Percentiles rank a stretch among this genome's conserved stretches.
Evolutionary conservation across 2,888 invertebrate species (phyloP).

Genomic region (Pheosia tremula): DNA sequence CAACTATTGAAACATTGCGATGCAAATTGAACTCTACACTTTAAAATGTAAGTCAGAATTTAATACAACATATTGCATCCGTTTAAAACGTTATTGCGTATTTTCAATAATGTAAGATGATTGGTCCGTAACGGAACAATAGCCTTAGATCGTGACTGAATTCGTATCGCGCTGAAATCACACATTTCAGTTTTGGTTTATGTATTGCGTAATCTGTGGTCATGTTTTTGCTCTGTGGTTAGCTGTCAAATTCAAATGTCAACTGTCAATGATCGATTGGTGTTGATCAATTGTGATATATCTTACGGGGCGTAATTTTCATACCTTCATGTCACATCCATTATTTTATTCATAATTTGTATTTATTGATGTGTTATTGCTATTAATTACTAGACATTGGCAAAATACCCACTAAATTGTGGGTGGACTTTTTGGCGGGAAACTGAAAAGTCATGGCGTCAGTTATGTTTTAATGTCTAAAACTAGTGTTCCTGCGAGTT

Average conservation of each 20-base stretch:
- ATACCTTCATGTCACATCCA: no score
- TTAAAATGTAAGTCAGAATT: neutral
- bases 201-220: constrained; percentile 1
- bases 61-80: neutral
- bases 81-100: neutral
- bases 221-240: constrained; percentile 6
- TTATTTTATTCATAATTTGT: no score
- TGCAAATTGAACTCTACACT: neutral
- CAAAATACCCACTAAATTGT: no score
- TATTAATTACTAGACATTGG: no score
- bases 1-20: neutral
- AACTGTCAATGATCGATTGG: neutral
- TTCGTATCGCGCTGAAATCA: neutral
- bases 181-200: constrained; percentile 7
- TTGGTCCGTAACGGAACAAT: constrained; percentile 18
- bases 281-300: no score
- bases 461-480: no score
- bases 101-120: constrained; percentile 17
- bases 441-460: no score
- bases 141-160: constrained; percentile 6
- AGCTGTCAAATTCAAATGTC: constrained; percentile 7
- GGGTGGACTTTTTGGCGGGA: no score
- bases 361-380: no score
- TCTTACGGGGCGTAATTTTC: no score
- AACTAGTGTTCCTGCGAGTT: no score